Conservation (phyloP, 1,140 invertebrate genomes). For the Drosophila prosaltans region DNA sequence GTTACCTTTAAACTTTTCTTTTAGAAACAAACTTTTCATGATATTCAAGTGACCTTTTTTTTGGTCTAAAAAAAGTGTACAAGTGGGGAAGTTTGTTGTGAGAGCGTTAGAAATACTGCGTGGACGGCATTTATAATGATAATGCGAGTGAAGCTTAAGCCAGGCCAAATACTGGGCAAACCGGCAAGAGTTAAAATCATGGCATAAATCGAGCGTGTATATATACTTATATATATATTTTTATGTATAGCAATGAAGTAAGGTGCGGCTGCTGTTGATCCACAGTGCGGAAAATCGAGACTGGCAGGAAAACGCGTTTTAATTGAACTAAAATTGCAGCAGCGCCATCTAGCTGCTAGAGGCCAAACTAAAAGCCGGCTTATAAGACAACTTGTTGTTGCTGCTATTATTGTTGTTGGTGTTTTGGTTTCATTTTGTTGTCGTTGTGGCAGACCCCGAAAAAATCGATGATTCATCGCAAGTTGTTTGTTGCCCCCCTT, state of each 20-base stretch:
- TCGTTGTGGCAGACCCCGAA: constrained; percentile 46
- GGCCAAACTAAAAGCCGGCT: constrained; percentile 63
- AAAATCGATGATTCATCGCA: constrained; percentile 75
- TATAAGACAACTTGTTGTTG: constrained; percentile 44
- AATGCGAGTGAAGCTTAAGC: constrained; percentile 37
- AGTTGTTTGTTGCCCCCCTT: constrained; percentile 58
- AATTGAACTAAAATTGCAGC: constrained; percentile 74
- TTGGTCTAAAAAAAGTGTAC: constrained; percentile 34
- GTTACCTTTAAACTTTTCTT: not conserved
- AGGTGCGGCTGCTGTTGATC: constrained; percentile 74
- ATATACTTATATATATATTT: not conserved
- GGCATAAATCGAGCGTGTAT: not conserved
- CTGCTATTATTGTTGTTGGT: constrained; percentile 27
- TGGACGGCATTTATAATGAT: constrained; percentile 80
- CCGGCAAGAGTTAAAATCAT: constrained; percentile 20
- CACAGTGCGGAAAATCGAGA: constrained; percentile 37
- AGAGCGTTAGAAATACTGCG: constrained; percentile 71
- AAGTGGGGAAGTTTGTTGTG: constrained; percentile 58
- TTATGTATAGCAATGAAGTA: constrained; percentile 44
- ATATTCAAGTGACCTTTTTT: not conserved
- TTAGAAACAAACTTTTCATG: not conserved
- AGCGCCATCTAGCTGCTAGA: constrained; percentile 78
- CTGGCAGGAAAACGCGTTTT: constrained; percentile 70
- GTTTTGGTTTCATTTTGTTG: constrained; percentile 19
- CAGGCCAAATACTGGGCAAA: constrained; percentile 22